These are phyloP conservation scores for Anthopleura xanthogrammica DNA, from an alignment of 92 coral and sea anemone species.

Conservation along the genomic window DNA sequence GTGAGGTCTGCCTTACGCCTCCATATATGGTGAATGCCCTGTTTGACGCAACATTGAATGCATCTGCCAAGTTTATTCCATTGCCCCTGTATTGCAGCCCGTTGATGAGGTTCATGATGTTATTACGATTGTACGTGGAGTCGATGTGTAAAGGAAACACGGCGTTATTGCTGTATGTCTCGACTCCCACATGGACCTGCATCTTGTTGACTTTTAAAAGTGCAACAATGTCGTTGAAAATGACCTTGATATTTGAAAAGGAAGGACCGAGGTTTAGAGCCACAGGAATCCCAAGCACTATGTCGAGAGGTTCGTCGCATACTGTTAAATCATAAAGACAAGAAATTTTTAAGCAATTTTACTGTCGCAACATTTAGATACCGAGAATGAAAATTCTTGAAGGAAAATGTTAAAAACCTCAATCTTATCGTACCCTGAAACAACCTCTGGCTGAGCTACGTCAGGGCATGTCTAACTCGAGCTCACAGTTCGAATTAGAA, in stretches of 20 bases:
- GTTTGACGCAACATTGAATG: slow-evolving; percentile 61
- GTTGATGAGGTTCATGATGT: slow-evolving; percentile 22
- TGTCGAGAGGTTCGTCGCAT: slow-evolving; percentile 58
- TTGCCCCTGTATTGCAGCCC: slow-evolving; percentile 44
- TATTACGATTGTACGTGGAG: slow-evolving; percentile 32
- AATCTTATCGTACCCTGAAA: too few relatives aligned
- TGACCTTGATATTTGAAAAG: slow-evolving; percentile 40
- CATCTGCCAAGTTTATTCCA: slow-evolving; percentile 36
- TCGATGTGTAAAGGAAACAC: slow-evolving; percentile 47
- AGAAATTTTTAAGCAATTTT: too few relatives aligned
- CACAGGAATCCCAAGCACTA: slow-evolving; percentile 70
- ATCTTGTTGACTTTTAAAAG: slow-evolving; percentile 46
- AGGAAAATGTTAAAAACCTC: too few relatives aligned
- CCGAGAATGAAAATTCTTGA: too few relatives aligned
- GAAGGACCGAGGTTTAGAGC: slow-evolving; percentile 39
- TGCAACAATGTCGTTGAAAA: slow-evolving; percentile 32
- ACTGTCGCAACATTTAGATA: too few relatives aligned
- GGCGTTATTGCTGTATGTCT: slow-evolving; percentile 51
- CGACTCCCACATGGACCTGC: slow-evolving; percentile 59
- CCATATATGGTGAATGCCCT: slow-evolving; percentile 79
- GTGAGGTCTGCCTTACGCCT: slow-evolving; percentile 75
- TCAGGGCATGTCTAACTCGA: too few relatives aligned
- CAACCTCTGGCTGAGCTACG: too few relatives aligned
- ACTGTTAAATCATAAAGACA: slow-evolving; percentile 21
- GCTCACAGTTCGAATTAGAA: too few relatives aligned